A percentile compares a stretch with the other conserved stretches of the same genome.
phyloP scores from a whole-genome alignment of 2,797 vertebrate genomes.

The Betta splendens region DNA sequence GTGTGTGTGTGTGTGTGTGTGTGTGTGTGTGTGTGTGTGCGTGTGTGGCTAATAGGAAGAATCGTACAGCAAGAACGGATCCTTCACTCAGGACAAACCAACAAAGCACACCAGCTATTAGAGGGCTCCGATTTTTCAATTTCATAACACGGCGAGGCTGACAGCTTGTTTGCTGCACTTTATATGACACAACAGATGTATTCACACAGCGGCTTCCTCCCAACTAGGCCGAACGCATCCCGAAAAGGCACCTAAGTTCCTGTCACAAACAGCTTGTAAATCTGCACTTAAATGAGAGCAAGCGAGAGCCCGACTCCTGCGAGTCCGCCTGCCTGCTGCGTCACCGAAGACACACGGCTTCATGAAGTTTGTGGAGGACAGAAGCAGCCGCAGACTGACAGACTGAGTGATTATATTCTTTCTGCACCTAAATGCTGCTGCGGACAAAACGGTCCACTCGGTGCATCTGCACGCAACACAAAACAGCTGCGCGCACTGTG shows the following conservation, averaged over 20 bases:
- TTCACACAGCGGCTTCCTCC: slow-evolving; percentile 43
- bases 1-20: slow-evolving; percentile 9
- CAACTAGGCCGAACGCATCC: slow-evolving; percentile 40
- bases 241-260: slow-evolving; percentile 58
- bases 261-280: slow-evolving; percentile 71
- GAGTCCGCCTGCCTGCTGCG: slow-evolving; percentile 57
- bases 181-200: slow-evolving; percentile 61
- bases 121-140: slow-evolving; percentile 53
- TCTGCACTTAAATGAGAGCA: slow-evolving; percentile 72
- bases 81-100: slow-evolving; percentile 37
- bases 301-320: slow-evolving; percentile 59
- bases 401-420: slow-evolving; percentile 43
- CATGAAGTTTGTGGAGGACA: slow-evolving; percentile 57
- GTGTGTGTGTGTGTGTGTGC: slow-evolving; percentile 13
- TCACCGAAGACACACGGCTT: slow-evolving; percentile 65
- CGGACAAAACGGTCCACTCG: slow-evolving; percentile 29
- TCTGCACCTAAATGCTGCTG: slow-evolving; percentile 31
- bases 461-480: slow-evolving; percentile 12
- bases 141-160: slow-evolving; percentile 51
- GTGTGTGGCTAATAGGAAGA: slow-evolving; percentile 44
- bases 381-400: slow-evolving; percentile 36
- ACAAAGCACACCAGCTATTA: slow-evolving; percentile 61
- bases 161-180: slow-evolving; percentile 65
- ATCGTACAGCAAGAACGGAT: slow-evolving; percentile 27
- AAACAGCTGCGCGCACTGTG: slow-evolving; percentile 45